phyloP scores from a whole-genome alignment of 2,113 vertebrate genomes.

The Jaculus jaculus region DNA sequence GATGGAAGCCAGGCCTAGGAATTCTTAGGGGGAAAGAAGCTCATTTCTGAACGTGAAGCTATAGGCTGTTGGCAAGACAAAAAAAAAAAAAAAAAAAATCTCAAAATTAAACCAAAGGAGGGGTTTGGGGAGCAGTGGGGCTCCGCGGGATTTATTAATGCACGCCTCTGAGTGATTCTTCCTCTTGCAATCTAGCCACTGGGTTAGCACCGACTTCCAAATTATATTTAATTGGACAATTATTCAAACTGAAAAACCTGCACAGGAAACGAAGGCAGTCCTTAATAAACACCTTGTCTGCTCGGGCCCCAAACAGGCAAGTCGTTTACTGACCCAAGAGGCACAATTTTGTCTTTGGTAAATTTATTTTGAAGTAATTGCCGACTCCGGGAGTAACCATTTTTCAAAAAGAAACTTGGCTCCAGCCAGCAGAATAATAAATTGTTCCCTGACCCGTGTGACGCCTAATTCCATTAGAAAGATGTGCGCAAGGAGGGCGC shows the following conservation, averaged over 20 bases:
- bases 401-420: conserved; percentile 91
- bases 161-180: conserved; percentile 92
- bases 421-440: conserved; percentile 89
- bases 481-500: conserved; percentile 75
- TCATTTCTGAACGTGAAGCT: conserved; percentile 90
- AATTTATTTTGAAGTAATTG: conserved; percentile 99
- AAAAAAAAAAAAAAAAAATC: conserved; percentile 92
- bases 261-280: conserved; percentile 95
- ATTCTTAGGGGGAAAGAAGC: conserved; percentile 90
- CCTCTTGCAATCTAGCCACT: conserved; percentile 92
- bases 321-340: conserved; percentile 99
- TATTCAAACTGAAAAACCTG: conserved; percentile 99
- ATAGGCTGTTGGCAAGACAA: conserved; percentile 84
- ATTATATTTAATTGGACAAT: conserved; percentile 99
- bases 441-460: conserved; percentile 90
- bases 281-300: conserved; percentile 99
- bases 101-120: conserved; percentile 94
- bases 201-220: conserved; percentile 95
- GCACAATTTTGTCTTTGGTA: conserved; percentile 95
- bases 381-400: conserved; percentile 92
- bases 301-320: conserved; percentile 97
- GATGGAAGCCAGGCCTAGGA: conserved; percentile 84
- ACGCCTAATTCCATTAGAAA: conserved; percentile 91
- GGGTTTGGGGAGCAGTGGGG: conserved; percentile 93
- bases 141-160: conserved; percentile 99